Evolutionary conservation across 2,113 vertebrate species (phyloP).

Genomic region (Anseranas semipalmata): DNA sequence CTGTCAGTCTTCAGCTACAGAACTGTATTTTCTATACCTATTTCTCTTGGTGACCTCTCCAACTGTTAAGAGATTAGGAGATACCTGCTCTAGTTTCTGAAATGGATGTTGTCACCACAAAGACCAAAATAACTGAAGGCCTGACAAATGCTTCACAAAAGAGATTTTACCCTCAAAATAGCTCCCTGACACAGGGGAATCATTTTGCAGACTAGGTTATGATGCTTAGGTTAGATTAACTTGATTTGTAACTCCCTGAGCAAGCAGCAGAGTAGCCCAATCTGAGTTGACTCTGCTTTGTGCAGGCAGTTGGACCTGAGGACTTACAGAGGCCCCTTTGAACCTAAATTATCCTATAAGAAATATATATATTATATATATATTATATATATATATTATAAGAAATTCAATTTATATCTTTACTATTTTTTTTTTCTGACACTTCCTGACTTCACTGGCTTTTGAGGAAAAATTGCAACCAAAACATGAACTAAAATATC

Average conservation of each 20-base stretch:
- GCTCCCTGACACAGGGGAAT: not conserved
- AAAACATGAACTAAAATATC: not conserved
- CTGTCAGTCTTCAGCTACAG: not conserved
- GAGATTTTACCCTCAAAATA: not conserved
- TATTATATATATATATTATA: no score
- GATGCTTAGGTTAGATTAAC: not conserved
- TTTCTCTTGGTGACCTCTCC: not conserved
- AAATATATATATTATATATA: no score
- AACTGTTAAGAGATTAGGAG: not conserved
- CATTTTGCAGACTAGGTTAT: not conserved
- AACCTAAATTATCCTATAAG: not conserved
- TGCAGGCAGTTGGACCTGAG: not conserved
- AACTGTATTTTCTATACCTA: not conserved
- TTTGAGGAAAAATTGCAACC: not conserved
- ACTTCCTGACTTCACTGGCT: not conserved
- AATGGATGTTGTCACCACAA: not conserved
- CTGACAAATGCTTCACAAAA: not conserved
- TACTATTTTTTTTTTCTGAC: not conserved
- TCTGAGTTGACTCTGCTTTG: not conserved
- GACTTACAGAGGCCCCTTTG: not conserved
- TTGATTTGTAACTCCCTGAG: not conserved
- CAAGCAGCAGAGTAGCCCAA: not conserved
- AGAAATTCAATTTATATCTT: not conserved
- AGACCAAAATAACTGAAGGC: not conserved
- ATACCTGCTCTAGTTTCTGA: not conserved